Conservation (phyloP, 2,888 invertebrate species). For the Eristalis arbustorum region DNA sequence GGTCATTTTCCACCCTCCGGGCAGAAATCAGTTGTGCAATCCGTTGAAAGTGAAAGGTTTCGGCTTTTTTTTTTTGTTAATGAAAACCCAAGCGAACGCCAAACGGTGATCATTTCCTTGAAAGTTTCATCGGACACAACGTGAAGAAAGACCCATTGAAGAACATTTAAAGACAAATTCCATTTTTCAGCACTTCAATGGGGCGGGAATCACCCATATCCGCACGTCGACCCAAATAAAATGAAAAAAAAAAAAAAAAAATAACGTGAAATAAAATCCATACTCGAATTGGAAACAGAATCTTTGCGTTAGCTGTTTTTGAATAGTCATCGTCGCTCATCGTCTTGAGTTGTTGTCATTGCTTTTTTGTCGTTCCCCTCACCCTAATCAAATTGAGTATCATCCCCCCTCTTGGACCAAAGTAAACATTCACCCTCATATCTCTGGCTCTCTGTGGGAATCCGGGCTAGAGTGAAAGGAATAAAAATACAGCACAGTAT, state of each 20-base stretch:
- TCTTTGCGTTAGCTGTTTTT: constrained; percentile 59
- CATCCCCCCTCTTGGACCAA: constrained; percentile 33
- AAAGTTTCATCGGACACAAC: constrained; percentile 35
- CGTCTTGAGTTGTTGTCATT: constrained; percentile 35
- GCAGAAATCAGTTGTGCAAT: neutral
- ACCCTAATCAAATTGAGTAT: constrained; percentile 56
- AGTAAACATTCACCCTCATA: constrained; percentile 26
- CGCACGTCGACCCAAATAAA: constrained; percentile 31
- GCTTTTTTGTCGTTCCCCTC: constrained; percentile 2
- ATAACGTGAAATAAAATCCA: constrained; percentile 46
- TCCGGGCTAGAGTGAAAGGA: neutral
- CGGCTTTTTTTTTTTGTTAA: neutral
- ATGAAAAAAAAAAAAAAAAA: neutral
- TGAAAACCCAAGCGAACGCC: constrained; percentile 26
- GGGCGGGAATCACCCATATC: constrained; percentile 32
- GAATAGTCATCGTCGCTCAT: constrained; percentile 27
- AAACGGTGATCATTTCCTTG: constrained; percentile 49
- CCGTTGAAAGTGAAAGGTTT: neutral
- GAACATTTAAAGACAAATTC: constrained; percentile 33
- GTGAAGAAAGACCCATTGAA: constrained; percentile 27
- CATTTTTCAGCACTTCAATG: constrained; percentile 16
- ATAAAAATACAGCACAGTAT: constrained; percentile 23
- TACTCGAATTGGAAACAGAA: constrained; percentile 63
- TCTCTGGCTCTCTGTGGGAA: neutral
- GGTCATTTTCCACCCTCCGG: neutral